Percentiles rank a stretch among this genome's conserved stretches.
phyloP scores from a whole-genome alignment of 2,888 invertebrate species.

The Cantharis nigra region DNA sequence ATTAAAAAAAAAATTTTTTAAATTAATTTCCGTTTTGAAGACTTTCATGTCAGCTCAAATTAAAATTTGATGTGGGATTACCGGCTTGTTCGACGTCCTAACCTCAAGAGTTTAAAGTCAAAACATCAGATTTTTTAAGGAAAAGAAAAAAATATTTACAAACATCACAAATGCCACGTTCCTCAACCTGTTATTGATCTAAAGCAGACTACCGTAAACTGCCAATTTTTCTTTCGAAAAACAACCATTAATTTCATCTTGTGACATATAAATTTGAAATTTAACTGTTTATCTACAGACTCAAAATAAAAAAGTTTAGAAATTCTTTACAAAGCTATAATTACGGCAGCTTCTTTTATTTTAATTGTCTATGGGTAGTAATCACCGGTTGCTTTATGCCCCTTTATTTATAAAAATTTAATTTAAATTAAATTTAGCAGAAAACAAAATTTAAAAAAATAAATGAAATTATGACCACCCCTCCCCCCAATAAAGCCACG shows the following conservation, averaged over 20 bases:
- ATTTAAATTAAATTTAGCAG: background rate
- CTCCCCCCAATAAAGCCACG: background rate
- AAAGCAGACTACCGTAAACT: slow-evolving; percentile 1
- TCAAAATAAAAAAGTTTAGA: background rate
- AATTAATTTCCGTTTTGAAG: background rate
- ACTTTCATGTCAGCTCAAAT: background rate
- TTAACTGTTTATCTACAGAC: background rate
- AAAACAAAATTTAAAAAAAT: background rate
- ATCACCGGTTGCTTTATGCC: background rate
- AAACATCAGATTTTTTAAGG: background rate
- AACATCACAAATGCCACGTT: background rate
- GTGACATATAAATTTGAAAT: slow-evolving; percentile 1
- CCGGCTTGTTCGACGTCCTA: background rate
- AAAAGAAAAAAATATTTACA: background rate
- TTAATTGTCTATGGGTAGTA: background rate
- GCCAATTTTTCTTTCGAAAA: background rate
- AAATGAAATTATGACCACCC: background rate
- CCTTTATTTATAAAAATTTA: background rate
- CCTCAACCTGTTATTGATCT: background rate
- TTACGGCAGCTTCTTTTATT: background rate
- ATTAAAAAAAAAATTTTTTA: background rate
- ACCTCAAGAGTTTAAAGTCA: background rate
- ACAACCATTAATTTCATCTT: slow-evolving; percentile 1
- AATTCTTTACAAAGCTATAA: background rate
- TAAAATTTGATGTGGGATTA: background rate